Conservation (phyloP, 1,140 invertebrate genomes). For the Oncopeltus fasciatus region DNA sequence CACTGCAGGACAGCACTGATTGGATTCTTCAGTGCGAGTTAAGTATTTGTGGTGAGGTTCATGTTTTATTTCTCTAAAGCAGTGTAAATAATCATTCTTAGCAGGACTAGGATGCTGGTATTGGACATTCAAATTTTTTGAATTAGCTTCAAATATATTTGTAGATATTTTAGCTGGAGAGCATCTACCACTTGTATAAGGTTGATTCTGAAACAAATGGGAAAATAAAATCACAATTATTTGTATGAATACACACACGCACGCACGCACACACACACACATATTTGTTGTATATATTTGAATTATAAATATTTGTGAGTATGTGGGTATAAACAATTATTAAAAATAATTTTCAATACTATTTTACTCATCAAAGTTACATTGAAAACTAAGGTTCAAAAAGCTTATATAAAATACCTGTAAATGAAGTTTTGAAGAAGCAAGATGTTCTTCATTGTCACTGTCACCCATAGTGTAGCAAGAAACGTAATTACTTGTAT, state of each 20-base stretch:
- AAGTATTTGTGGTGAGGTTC: constrained; percentile 29
- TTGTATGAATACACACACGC: no score
- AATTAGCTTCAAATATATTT: neutral
- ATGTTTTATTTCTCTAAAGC: constrained; percentile 28
- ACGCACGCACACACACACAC: no score
- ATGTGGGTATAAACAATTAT: no score
- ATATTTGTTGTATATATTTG: no score
- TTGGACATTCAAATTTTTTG: constrained; percentile 3
- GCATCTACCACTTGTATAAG: constrained; percentile 12
- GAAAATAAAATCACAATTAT: no score
- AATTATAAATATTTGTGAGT: no score
- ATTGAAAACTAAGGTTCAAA: no score
- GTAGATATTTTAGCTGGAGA: constrained; percentile 13
- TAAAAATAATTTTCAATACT: no score
- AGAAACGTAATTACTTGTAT: constrained; percentile 56
- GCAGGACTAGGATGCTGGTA: constrained; percentile 16
- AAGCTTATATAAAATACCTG: no score
- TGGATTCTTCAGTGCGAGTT: constrained; percentile 5
- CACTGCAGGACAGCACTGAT: constrained; percentile 12
- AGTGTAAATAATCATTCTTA: constrained; percentile 13
- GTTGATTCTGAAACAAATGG: constrained; percentile 6
- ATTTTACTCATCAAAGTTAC: no score
- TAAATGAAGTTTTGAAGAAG: neutral
- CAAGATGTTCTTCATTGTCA: constrained; percentile 52
- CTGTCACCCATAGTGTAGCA: constrained; percentile 70